A percentile compares a stretch with the other conserved stretches of the same genome.
Conservation (phyloP, 2,797 vertebrate species). For the Malacoraja senta region DNA sequence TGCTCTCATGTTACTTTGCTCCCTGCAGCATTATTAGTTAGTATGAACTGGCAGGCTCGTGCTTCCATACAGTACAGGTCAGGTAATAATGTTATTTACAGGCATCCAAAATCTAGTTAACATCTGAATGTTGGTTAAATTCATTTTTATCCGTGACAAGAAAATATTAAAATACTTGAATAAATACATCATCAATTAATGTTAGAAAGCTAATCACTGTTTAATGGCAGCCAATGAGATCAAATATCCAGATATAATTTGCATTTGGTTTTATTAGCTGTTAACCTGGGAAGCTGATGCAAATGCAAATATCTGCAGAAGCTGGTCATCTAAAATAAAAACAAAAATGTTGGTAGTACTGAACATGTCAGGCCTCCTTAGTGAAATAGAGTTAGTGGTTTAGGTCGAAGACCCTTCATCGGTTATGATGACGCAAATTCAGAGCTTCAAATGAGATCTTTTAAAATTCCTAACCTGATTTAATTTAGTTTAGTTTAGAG, state of each 20-base stretch:
- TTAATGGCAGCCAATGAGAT: not conserved
- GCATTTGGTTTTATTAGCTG: not conserved
- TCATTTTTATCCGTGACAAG: not conserved
- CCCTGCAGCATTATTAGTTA: not conserved
- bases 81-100: conserved; percentile 42
- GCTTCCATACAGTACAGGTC: not conserved
- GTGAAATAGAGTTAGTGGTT: too few relatives aligned
- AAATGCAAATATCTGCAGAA: too few relatives aligned
- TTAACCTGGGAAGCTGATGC: not conserved
- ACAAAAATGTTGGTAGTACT: too few relatives aligned
- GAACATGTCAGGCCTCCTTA: too few relatives aligned
- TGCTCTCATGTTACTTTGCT: not conserved
- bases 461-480: not conserved
- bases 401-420: too few relatives aligned
- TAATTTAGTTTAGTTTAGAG: not conserved
- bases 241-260: not conserved
- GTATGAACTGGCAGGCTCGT: not conserved
- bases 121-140: conserved; percentile 45
- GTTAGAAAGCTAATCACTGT: not conserved
- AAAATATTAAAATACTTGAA: not conserved
- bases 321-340: too few relatives aligned
- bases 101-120: conserved; percentile 41
- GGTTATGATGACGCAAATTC: too few relatives aligned
- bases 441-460: not conserved
- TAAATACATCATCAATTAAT: not conserved